Percentiles rank a stretch among this genome's conserved stretches.
phyloP scores from a whole-genome alignment of 2,797 vertebrate genomes.

The Tapirus indicus region DNA sequence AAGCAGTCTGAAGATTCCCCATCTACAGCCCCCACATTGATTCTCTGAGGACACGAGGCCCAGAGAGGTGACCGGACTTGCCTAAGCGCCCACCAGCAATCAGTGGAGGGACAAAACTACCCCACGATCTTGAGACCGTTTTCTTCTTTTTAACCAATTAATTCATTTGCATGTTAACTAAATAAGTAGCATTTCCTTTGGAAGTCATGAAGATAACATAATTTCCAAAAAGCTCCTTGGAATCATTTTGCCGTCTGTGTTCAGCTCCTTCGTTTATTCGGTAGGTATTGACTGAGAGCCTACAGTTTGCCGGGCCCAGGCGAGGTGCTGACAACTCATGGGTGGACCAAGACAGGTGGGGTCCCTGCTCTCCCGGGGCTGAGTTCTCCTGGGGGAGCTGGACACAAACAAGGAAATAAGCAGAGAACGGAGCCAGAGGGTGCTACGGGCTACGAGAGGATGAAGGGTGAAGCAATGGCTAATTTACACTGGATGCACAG shows the following conservation, averaged over 20 bases:
- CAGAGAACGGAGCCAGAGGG: background rate
- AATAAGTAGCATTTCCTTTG: background rate
- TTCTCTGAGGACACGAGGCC: background rate
- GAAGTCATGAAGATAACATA: background rate
- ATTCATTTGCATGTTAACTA: background rate
- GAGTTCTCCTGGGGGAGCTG: accelerated
- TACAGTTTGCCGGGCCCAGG: background rate
- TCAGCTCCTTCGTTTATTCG: background rate
- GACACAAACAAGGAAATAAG: background rate
- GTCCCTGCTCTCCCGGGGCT: background rate
- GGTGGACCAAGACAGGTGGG: background rate
- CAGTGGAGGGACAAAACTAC: background rate
- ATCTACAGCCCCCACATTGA: background rate
- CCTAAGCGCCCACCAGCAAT: background rate
- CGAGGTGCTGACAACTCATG: accelerated
- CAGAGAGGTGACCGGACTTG: background rate
- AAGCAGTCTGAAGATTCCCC: background rate
- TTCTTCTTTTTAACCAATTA: background rate
- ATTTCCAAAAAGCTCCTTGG: background rate
- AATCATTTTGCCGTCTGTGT: background rate
- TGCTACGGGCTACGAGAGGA: no score
- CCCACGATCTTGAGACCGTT: background rate
- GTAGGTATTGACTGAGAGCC: background rate
- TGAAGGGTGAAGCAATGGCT: background rate
- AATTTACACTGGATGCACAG: background rate